phyloP scores from a whole-genome alignment of 2,888 invertebrate genomes.

The Caenorhabditis sp. region DNA sequence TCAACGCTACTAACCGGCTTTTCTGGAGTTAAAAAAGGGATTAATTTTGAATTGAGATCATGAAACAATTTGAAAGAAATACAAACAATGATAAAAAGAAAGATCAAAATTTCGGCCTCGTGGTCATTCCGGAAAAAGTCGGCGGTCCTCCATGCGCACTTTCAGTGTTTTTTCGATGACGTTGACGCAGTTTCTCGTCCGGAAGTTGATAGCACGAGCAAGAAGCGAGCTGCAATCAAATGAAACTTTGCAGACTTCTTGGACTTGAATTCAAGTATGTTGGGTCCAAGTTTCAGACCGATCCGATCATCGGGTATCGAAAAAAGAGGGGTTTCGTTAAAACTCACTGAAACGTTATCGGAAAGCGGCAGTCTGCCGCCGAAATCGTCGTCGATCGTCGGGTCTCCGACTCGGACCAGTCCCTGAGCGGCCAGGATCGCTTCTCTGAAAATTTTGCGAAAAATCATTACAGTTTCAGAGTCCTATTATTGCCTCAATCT shows the following conservation, averaged over 20 bases:
- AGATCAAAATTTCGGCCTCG: conserved; percentile 23
- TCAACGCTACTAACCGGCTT: too few species aligned
- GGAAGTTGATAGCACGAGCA: conserved; percentile 85
- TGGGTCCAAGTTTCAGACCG: too few species aligned
- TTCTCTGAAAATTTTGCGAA: conserved; percentile 83
- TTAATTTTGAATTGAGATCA: too few species aligned
- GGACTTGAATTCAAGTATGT: too few species aligned
- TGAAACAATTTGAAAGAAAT: too few species aligned
- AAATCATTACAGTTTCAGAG: background rate
- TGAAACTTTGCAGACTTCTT: background rate
- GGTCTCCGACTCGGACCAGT: conserved; percentile 96
- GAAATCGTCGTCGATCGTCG: conserved; percentile 82
- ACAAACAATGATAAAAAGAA: too few species aligned
- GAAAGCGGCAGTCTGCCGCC: conserved; percentile 61
- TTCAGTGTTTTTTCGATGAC: conserved; percentile 35
- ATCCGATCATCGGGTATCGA: too few species aligned
- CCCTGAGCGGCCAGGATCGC: conserved; percentile 93
- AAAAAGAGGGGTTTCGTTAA: too few species aligned
- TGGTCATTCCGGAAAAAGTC: conserved; percentile 42
- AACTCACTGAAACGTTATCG: conserved; percentile 67
- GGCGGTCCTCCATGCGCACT: conserved; percentile 33
- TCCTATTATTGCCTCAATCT: too few species aligned
- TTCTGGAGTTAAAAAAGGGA: too few species aligned
- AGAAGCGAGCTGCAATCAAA: conserved; percentile 82
- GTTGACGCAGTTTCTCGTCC: conserved; percentile 55